These are phyloP conservation scores for Drosophila kurseongensis DNA, from an alignment of 1,140 invertebrate genomes.

Conservation along the genomic window DNA sequence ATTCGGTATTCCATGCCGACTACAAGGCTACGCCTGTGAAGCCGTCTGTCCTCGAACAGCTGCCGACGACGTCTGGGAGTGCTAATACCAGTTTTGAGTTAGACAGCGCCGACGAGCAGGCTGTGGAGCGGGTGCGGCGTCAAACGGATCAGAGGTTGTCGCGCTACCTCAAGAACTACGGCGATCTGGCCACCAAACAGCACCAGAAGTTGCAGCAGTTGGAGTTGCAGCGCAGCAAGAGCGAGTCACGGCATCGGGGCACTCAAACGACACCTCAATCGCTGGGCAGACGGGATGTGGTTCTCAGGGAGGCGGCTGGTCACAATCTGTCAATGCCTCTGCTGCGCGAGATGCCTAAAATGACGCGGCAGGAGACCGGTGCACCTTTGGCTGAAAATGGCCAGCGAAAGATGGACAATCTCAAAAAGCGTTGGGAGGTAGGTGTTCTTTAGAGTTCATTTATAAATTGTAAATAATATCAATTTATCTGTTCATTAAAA, in stretches of 20 bases:
- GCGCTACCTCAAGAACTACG: slow-evolving; percentile 78
- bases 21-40: slow-evolving; percentile 66
- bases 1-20: slow-evolving; percentile 70
- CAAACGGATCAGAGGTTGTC: slow-evolving; percentile 68
- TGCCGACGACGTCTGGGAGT: slow-evolving; percentile 50
- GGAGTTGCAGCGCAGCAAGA: slow-evolving; percentile 59
- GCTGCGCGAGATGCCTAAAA: slow-evolving; percentile 81
- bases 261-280: slow-evolving; percentile 70
- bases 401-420: slow-evolving; percentile 60
- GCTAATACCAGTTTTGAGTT: slow-evolving; percentile 68
- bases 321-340: slow-evolving; percentile 80
- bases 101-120: slow-evolving; percentile 66
- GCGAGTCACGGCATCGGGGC: slow-evolving; percentile 65
- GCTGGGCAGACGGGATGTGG: slow-evolving; percentile 62
- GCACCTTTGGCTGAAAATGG: slow-evolving; percentile 18
- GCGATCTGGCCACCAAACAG: slow-evolving; percentile 67
- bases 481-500: slow-evolving; percentile 9
- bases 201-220: slow-evolving; percentile 25
- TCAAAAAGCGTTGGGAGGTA: slow-evolving; percentile 77
- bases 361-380: slow-evolving; percentile 68
- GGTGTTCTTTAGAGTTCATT: neutral
- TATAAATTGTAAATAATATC: neutral
- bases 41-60: slow-evolving; percentile 47
- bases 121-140: slow-evolving; percentile 66
- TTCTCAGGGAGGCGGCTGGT: slow-evolving; percentile 59